Base-by-base conservation (phyloP, 2,888 invertebrate species). In the Pilophorus perplexus region DNA sequence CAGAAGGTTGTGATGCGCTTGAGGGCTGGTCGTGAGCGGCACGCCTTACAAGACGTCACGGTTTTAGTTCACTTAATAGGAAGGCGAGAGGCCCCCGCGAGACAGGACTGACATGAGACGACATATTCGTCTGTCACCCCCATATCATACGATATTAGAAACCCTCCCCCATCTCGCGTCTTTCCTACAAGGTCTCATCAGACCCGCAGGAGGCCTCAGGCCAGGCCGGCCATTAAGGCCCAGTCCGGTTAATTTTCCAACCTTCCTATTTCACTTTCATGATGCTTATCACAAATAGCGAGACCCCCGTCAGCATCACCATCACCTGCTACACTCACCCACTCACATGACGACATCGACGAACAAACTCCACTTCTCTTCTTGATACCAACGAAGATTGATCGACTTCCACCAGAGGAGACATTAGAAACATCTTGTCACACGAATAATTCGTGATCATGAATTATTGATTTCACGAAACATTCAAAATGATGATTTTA, bases 31-130 rank as follows among this genome's bases (percentile, higher is more conserved):
- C 64, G 64, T 65, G 64, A 65, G 52, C 64, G 64, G 54, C 64
- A 65, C 64, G 64, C 64, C 64, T 65, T 65, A 54, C 62, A 65
- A 54, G 64, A 54, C 54, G 52, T 65, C 64, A 65, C 64, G 64
- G 64, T 54, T 65, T 54, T 54, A 54, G 54, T 65, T 65, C 54
- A 65, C 52, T 65, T 65, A 65, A 65, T 65, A 65, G 54, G 62
- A 62, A 62, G 46, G 46, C n/a, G n/a, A n/a, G 44, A 59, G 42
- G 42, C 42, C 42, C 44, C 14, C 44, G 23, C 10, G 28, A n/a
- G 57, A 33, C 25, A 38, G 23, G 27, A 16, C 33, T 62, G 62
- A 62, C 62, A 62, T 55, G 55, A 62, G 62, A 62, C 62, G 62
- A 62, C 62, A 62, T 62, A 62, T 62, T 62, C 62, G 54, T 54